phyloP scores from a whole-genome alignment of 2,888 invertebrate genomes.

The Omphaloscelis lunosa region DNA sequence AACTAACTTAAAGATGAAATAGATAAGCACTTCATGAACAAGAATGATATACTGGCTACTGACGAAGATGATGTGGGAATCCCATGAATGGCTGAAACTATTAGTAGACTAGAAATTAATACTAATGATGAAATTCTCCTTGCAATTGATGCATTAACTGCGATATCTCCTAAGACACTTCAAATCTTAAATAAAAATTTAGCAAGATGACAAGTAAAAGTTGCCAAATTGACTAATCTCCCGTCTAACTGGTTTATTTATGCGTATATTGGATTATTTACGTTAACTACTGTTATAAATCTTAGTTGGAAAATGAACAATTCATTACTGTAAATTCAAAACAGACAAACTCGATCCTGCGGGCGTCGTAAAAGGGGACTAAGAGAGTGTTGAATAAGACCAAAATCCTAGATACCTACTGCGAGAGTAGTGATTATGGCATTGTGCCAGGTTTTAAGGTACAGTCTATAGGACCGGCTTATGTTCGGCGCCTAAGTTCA shows the following conservation, averaged over 20 bases:
- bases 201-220: conserved; percentile 21
- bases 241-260: conserved; percentile 7
- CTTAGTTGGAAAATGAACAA: conserved; percentile 26
- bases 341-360: conserved; percentile 1
- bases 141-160: conserved; percentile 3
- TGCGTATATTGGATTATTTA: conserved; percentile 18
- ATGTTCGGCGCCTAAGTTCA: conserved; percentile 32
- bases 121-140: background rate
- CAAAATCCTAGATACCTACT: conserved; percentile 19
- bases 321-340: conserved; percentile 31
- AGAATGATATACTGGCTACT: background rate
- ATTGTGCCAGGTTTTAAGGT: conserved; percentile 37
- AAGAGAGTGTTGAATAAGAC: conserved; percentile 12
- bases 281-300: conserved; percentile 19
- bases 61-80: background rate
- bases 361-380: conserved; percentile 5
- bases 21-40: background rate
- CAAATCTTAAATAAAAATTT: conserved; percentile 13
- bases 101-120: background rate
- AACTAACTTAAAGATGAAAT: background rate
- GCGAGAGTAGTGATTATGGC: conserved; percentile 42
- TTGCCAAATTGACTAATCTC: conserved; percentile 12
- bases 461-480: conserved; percentile 15
- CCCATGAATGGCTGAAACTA: background rate
- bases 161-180: background rate